These are phyloP conservation scores for Pomatostomus ruficeps DNA, from an alignment of 2,113 vertebrate genomes.

Conservation along the genomic window DNA sequence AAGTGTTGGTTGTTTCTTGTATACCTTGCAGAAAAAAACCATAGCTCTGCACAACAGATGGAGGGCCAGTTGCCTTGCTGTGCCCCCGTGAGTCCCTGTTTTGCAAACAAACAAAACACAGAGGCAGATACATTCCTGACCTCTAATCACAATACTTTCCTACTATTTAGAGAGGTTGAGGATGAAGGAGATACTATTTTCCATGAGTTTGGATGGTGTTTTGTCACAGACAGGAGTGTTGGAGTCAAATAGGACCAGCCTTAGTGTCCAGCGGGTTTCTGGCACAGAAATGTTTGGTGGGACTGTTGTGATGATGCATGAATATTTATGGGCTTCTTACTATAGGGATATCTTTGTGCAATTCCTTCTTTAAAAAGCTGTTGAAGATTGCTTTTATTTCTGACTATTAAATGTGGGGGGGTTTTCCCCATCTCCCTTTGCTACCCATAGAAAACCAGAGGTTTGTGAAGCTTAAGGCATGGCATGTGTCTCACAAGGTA, in stretches of 20 bases:
- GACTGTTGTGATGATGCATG: background rate
- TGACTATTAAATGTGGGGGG: background rate
- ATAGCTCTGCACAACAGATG: constrained; percentile 13
- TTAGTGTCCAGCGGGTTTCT: background rate
- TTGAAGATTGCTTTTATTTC: background rate
- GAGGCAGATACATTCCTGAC: background rate
- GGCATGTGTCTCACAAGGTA: fast-evolving
- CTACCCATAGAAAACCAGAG: background rate
- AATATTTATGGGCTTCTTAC: background rate
- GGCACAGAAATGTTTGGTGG: background rate
- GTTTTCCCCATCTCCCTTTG: background rate
- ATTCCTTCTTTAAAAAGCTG: background rate
- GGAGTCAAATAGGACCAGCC: background rate
- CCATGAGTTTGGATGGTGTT: background rate
- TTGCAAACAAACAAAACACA: background rate
- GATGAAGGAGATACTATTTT: background rate
- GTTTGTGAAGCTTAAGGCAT: background rate
- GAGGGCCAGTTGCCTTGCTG: constrained; percentile 16
- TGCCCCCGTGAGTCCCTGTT: background rate
- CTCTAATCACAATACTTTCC: background rate
- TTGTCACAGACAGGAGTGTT: background rate
- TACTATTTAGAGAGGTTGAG: background rate
- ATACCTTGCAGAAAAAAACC: background rate
- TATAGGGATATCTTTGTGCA: background rate
- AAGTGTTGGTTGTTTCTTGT: constrained; percentile 3